These are phyloP conservation scores for Oncorhynchus clarkii DNA, from an alignment of 2,113 vertebrate species.

Conservation along the genomic window DNA sequence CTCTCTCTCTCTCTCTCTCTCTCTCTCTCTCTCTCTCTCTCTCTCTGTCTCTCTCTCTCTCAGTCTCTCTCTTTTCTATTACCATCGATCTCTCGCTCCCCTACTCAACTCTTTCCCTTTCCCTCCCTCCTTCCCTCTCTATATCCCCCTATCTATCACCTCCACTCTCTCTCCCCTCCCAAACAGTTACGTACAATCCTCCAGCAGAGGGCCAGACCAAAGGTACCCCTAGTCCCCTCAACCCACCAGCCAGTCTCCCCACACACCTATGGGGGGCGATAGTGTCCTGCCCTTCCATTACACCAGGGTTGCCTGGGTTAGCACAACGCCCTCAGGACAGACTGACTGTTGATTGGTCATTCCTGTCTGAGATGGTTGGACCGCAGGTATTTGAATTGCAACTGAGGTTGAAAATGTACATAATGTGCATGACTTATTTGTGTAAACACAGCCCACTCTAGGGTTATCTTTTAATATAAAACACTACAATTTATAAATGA, in stretches of 20 bases:
- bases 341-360: too few relatives aligned
- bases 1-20: background rate
- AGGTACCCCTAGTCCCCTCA: constrained; percentile 69
- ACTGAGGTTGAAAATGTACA: constrained; percentile 7
- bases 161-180: constrained; percentile 21
- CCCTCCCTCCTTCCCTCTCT: constrained; percentile 20
- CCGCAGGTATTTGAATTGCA: constrained; percentile 23
- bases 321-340: constrained; percentile 89
- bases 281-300: constrained; percentile 91
- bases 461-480: too few relatives aligned
- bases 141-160: background rate
- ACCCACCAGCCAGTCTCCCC: constrained; percentile 68
- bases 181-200: constrained; percentile 45
- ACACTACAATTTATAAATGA: too few relatives aligned
- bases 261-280: constrained; percentile 76
- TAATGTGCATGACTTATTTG: constrained; percentile 10
- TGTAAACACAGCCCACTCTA: constrained; percentile 20
- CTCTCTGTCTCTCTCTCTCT: background rate
- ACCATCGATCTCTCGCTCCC: constrained; percentile 1
- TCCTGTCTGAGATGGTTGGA: too few relatives aligned
- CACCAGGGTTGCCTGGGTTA: constrained; percentile 86
- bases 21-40: too few relatives aligned
- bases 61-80: constrained; percentile 7
- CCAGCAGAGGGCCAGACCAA: constrained; percentile 68
- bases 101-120: constrained; percentile 30